These are phyloP conservation scores for Thumatha senex DNA, from an alignment of 2,888 invertebrate species.

Conservation along the genomic window DNA sequence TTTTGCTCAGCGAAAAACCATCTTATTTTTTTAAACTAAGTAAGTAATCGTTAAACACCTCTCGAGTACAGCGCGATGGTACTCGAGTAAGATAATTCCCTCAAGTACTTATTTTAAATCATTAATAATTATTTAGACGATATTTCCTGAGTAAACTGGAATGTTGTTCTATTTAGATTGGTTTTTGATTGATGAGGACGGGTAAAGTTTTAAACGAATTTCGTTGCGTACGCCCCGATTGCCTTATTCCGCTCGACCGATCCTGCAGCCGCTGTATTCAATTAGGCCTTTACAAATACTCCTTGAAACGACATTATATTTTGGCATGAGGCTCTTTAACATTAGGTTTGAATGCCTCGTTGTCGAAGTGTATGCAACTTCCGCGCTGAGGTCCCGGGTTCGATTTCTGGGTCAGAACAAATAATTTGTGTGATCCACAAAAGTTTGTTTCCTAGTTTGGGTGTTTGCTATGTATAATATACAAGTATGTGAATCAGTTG, in stretches of 20 bases:
- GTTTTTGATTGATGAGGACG: conserved; percentile 73
- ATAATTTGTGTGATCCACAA: too few relatives aligned
- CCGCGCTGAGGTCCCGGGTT: too few relatives aligned
- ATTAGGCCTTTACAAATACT: conserved; percentile 48
- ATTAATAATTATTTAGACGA: conserved; percentile 41
- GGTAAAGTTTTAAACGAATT: conserved; percentile 70
- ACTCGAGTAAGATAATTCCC: conserved; percentile 3
- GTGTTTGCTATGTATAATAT: too few relatives aligned
- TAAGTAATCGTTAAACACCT: too few relatives aligned
- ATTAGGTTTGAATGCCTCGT: too few relatives aligned
- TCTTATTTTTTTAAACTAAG: too few relatives aligned
- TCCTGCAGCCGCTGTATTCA: conserved; percentile 34
- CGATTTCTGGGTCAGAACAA: too few relatives aligned
- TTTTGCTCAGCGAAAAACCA: too few relatives aligned
- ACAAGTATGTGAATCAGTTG: too few relatives aligned
- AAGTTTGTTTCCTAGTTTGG: too few relatives aligned
- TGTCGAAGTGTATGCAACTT: too few relatives aligned
- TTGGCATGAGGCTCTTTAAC: conserved; percentile 2
- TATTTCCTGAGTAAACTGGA: conserved; percentile 48
- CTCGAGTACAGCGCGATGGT: background rate
- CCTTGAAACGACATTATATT: conserved; percentile 35
- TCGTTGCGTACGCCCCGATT: conserved; percentile 36
- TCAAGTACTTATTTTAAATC: conserved; percentile 26
- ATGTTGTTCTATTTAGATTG: conserved; percentile 72
- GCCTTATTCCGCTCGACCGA: conserved; percentile 14